These are phyloP conservation scores for Ceratothoa steindachneri DNA, from an alignment of 2,888 invertebrate genomes.

Conservation along the genomic window DNA sequence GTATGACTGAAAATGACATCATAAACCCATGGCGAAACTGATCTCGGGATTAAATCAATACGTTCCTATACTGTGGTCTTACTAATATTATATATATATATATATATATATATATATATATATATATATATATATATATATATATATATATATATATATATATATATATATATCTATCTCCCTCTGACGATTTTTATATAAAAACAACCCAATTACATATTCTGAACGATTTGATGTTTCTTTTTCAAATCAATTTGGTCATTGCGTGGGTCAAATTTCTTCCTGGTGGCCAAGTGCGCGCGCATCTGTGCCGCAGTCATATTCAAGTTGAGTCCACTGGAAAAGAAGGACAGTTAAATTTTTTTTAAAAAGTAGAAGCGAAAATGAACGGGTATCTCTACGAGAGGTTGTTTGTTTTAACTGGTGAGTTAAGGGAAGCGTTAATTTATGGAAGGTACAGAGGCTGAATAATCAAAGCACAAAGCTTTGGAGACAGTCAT, in stretches of 20 bases:
- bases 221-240: slow-evolving; percentile 90
- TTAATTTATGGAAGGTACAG: too few relatives aligned
- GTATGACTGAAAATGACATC: too few relatives aligned
- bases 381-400: too few relatives aligned
- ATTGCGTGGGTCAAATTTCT: slow-evolving; percentile 85
- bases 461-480: too few relatives aligned
- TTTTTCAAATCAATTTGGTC: slow-evolving; percentile 86
- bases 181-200: neutral
- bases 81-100: neutral
- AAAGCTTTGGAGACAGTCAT: too few relatives aligned
- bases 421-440: too few relatives aligned
- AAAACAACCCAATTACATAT: slow-evolving; percentile 71
- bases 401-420: too few relatives aligned
- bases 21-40: too few relatives aligned
- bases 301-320: slow-evolving; percentile 91
- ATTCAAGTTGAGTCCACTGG: slow-evolving; percentile 65
- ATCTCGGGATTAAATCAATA: too few relatives aligned
- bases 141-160: slow-evolving; percentile 15
- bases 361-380: too few relatives aligned
- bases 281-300: slow-evolving; percentile 76
- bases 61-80: neutral
- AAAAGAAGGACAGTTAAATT: neutral
- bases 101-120: slow-evolving; percentile 9
- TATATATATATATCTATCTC: too few relatives aligned
- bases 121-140: slow-evolving; percentile 5